A percentile compares a stretch with the other conserved stretches of the same genome.
phyloP scores from a whole-genome alignment of 2,888 invertebrate species.

The Hetaerina titia region DNA sequence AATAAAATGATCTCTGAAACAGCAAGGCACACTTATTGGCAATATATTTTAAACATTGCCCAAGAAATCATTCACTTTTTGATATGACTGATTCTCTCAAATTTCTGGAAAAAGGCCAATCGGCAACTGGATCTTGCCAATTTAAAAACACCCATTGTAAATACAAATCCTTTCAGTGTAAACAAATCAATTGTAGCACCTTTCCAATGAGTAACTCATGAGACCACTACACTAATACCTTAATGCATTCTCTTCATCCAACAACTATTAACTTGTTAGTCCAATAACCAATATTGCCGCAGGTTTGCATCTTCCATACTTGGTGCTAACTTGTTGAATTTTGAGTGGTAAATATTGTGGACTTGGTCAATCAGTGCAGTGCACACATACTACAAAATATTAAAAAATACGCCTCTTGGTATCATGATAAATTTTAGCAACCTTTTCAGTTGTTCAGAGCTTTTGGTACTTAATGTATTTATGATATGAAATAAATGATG shows the following conservation, averaged over 20 bases:
- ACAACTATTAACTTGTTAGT: not conserved
- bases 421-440: not conserved
- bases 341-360: not conserved
- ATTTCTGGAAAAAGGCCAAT: not conserved
- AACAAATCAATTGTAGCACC: slow-evolving; percentile 6
- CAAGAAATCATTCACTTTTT: slow-evolving; percentile 34
- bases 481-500: slow-evolving; percentile 25
- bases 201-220: not conserved
- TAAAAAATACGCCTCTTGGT: not conserved
- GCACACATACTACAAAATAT: not conserved
- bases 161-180: slow-evolving; percentile 3
- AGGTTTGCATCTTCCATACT: not conserved
- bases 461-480: not conserved
- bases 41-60: slow-evolving; percentile 22
- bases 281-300: not conserved
- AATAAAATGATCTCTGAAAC: slow-evolving; percentile 16
- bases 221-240: slow-evolving; percentile 12
- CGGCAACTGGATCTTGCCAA: not conserved
- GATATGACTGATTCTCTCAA: slow-evolving; percentile 50
- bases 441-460: not conserved
- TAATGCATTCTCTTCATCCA: slow-evolving; percentile 17
- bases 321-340: not conserved
- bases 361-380: not conserved
- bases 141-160: not conserved
- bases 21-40: slow-evolving; percentile 60